A percentile compares a stretch with the other conserved stretches of the same genome.
Evolutionary conservation across 2,888 invertebrate species (phyloP).

Genomic region (Baronia brevicornis): DNA sequence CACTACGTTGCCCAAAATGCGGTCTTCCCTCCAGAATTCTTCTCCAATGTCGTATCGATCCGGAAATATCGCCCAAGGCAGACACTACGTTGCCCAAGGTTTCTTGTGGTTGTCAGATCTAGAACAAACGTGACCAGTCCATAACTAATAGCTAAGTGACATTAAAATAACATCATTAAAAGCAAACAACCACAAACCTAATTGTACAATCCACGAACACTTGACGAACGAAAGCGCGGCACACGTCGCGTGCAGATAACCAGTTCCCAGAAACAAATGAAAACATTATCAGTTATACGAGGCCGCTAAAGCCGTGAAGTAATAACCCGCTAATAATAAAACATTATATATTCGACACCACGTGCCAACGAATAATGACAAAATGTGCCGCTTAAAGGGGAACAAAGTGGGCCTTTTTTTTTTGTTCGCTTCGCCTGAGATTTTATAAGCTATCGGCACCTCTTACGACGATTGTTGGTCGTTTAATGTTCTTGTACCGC

Average conservation of each 20-base stretch:
- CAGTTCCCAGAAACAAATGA: slow-evolving; percentile 65
- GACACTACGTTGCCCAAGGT: no score
- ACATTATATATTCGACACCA: slow-evolving; percentile 72
- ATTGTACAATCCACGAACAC: slow-evolving; percentile 1
- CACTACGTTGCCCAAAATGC: no score
- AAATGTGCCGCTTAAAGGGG: slow-evolving; percentile 46
- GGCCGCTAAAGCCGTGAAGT: slow-evolving; percentile 67
- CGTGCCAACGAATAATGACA: slow-evolving; percentile 68
- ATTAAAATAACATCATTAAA: no score
- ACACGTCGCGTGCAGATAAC: slow-evolving; percentile 43
- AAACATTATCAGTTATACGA: slow-evolving; percentile 62
- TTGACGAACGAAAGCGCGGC: slow-evolving; percentile 6
- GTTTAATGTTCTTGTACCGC: slow-evolving; percentile 21
- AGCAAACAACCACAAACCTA: slow-evolving; percentile 7
- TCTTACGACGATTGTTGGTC: slow-evolving; percentile 32
- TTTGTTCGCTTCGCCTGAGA: slow-evolving; percentile 37
- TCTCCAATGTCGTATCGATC: no score
- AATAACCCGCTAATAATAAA: slow-evolving; percentile 67
- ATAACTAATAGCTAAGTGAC: no score
- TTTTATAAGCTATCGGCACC: slow-evolving; percentile 59
- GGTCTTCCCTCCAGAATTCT: no score
- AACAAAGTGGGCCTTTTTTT: slow-evolving; percentile 62
- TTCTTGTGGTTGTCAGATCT: no score
- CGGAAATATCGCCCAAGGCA: no score
- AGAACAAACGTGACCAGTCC: no score